Conservation (phyloP, 2,888 invertebrate genomes). For the Nomada ferruginata region DNA sequence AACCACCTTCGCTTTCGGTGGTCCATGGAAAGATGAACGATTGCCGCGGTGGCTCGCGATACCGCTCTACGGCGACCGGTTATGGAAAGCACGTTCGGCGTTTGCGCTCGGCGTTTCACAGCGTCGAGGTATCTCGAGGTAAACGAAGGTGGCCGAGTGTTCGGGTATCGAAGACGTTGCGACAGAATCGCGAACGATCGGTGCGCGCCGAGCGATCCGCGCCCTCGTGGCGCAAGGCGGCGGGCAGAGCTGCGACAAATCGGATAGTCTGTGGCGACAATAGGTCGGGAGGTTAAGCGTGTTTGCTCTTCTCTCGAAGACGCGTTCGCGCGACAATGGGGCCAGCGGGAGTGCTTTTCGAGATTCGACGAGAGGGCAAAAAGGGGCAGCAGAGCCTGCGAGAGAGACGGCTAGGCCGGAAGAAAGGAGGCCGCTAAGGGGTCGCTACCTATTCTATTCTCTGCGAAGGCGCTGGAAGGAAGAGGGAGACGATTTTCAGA, state of each 20-base stretch:
- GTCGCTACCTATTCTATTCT: constrained; percentile 8
- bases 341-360: constrained; percentile 76
- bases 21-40: not conserved
- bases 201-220: constrained; percentile 7
- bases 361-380: constrained; percentile 56
- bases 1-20: not conserved
- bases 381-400: constrained; percentile 13
- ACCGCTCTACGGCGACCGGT: constrained; percentile 45
- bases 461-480: not conserved
- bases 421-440: constrained; percentile 7
- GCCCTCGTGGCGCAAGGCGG: constrained; percentile 31
- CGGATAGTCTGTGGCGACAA: constrained; percentile 82
- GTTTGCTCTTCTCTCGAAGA: constrained; percentile 83
- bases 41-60: constrained; percentile 22
- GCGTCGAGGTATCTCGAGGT: constrained; percentile 44
- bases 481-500: not conserved
- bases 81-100: constrained; percentile 29
- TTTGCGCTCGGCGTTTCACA: constrained; percentile 26
- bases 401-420: not conserved
- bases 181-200: not conserved
- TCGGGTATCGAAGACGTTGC: too few species aligned
- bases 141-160: constrained; percentile 16
- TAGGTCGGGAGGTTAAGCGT: constrained; percentile 83
- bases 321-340: constrained; percentile 81
- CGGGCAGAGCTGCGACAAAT: constrained; percentile 75